Conservation (phyloP, 2,113 vertebrate species). For the Prinia subflava region DNA sequence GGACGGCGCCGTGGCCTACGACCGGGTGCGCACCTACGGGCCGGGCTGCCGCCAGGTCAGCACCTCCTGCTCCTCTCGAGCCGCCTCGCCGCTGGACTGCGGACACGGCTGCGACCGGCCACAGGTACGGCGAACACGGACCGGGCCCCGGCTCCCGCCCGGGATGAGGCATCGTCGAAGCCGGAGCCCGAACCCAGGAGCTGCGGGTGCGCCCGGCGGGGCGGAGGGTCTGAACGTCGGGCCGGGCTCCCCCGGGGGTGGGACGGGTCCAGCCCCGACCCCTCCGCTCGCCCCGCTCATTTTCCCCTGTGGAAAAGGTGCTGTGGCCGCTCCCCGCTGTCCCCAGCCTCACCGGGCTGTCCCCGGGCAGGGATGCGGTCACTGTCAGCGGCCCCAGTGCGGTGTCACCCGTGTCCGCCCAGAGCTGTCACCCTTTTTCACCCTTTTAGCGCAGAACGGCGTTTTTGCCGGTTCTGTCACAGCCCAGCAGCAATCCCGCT, state of each 20-base stretch:
- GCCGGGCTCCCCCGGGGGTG: background rate
- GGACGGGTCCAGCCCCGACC: background rate
- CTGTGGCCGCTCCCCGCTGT: background rate
- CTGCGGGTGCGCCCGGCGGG: background rate
- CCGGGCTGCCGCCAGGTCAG: conserved; percentile 65
- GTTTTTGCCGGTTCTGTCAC: rapidly evolving
- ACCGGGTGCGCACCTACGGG: conserved; percentile 73
- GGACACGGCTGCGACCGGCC: conserved; percentile 27
- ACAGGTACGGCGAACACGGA: background rate
- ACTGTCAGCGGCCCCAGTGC: background rate
- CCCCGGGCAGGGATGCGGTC: background rate
- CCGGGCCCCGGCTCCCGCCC: background rate
- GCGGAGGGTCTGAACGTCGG: background rate
- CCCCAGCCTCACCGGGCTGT: background rate
- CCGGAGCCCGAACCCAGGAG: background rate
- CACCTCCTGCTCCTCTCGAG: conserved; percentile 34
- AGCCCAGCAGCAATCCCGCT: background rate
- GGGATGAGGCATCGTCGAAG: no score
- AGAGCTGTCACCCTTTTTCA: background rate
- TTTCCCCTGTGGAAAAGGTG: background rate
- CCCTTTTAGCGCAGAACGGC: background rate
- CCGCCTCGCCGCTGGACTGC: conserved; percentile 53
- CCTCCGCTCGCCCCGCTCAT: background rate
- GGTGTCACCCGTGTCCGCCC: background rate
- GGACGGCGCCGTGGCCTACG: conserved; percentile 60